phyloP scores from a whole-genome alignment of 2,888 invertebrate species.

The Conus canariensis region DNA sequence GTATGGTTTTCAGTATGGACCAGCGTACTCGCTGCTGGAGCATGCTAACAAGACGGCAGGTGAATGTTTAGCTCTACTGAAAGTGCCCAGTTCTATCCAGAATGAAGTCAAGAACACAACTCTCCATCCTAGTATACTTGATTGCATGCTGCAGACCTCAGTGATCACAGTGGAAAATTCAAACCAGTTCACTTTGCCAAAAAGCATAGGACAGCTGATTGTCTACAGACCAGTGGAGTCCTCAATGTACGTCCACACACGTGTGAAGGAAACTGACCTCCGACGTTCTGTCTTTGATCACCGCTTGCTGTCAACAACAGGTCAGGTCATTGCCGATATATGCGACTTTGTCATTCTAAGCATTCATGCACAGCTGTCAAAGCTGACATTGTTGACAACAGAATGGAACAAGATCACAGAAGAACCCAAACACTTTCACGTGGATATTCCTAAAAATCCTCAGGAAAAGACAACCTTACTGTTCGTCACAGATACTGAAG shows the following conservation, averaged over 20 bases:
- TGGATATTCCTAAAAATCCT: not conserved
- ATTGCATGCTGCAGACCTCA: constrained; percentile 57
- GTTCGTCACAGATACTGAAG: not conserved
- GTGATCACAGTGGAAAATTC: constrained; percentile 42
- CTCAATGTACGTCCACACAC: constrained; percentile 55
- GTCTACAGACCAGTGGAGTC: constrained; percentile 49
- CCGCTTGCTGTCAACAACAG: constrained; percentile 54
- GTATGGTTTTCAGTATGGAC: constrained; percentile 44
- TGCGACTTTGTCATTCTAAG: constrained; percentile 38
- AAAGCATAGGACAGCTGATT: constrained; percentile 48
- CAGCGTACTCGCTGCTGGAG: constrained; percentile 39
- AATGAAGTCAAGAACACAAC: constrained; percentile 51
- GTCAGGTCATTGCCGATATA: constrained; percentile 59
- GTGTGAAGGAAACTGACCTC: constrained; percentile 30
- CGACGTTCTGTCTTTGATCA: constrained; percentile 51
- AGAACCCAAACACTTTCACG: too few species aligned
- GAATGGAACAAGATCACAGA: not conserved
- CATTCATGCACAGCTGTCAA: not conserved
- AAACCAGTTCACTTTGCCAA: constrained; percentile 49
- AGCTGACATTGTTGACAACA: not conserved
- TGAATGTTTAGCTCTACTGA: constrained; percentile 54
- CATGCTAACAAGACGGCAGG: constrained; percentile 47
- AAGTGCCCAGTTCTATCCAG: constrained; percentile 47
- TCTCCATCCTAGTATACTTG: constrained; percentile 59
- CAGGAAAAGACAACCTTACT: not conserved